Conservation (phyloP, 2,797 vertebrate species). For the Parauchenoglanis punctatus region DNA sequence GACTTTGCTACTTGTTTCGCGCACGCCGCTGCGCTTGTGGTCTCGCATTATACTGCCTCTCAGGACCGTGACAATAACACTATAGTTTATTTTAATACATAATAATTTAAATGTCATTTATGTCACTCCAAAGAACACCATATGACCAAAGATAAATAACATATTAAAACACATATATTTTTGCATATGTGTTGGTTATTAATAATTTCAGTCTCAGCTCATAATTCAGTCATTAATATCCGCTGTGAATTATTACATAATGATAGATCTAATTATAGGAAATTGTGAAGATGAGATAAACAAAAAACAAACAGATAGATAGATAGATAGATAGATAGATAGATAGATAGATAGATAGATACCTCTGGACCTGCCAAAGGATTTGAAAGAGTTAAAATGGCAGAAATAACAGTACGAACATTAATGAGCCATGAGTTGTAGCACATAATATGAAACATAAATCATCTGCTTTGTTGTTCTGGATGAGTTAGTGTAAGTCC, state of each 20-base stretch:
- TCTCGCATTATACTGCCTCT: too few relatives aligned
- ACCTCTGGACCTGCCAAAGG: not conserved
- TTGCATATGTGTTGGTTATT: not conserved
- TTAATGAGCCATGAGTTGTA: not conserved
- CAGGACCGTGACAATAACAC: too few relatives aligned
- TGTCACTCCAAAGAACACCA: too few relatives aligned
- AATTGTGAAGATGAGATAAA: not conserved
- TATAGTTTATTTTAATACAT: too few relatives aligned
- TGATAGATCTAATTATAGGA: not conserved
- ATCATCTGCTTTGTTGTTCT: not conserved
- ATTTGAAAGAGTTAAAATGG: not conserved
- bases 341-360: not conserved
- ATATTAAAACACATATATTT: too few relatives aligned
- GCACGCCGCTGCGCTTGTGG: too few relatives aligned
- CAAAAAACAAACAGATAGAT: not conserved
- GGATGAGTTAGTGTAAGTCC: not conserved
- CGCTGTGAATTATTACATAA: not conserved
- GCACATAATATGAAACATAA: not conserved
- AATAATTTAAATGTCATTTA: too few relatives aligned
- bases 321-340: not conserved
- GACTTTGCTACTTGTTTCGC: too few relatives aligned
- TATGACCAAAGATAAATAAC: too few relatives aligned
- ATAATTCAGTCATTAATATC: not conserved
- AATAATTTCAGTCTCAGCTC: not conserved
- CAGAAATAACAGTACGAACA: not conserved